A percentile compares a stretch with the other conserved stretches of the same genome.
These are phyloP conservation scores for Podocnemis expansa DNA, from an alignment of 2,113 vertebrate genomes.

Conservation along the genomic window DNA sequence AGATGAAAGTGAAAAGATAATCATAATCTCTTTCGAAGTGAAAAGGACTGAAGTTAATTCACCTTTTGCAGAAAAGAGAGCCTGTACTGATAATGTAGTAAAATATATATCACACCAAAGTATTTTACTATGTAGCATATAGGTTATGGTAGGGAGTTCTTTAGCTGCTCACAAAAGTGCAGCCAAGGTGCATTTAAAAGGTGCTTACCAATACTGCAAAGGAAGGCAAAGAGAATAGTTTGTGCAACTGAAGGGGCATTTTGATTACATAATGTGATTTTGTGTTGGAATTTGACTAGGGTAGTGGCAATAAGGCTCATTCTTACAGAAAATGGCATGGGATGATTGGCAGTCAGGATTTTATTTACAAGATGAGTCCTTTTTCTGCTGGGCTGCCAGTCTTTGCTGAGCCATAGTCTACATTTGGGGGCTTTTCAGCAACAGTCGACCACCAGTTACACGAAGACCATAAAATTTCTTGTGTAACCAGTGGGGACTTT, in stretches of 20 bases:
- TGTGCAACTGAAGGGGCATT: neutral
- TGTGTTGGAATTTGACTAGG: neutral
- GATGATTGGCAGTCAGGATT: neutral
- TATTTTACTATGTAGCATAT: neutral
- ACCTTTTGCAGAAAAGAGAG: neutral
- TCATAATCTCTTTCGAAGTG: neutral
- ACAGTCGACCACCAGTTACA: no score
- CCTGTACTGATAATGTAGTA: neutral
- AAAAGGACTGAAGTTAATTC: slow-evolving; percentile 23
- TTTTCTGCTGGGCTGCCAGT: neutral
- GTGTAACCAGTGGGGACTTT: no score
- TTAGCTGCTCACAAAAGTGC: neutral
- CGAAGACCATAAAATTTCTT: no score
- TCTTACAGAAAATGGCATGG: neutral
- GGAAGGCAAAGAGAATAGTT: neutral
- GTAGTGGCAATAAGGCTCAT: neutral
- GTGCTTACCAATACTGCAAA: neutral
- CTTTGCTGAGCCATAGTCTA: no score
- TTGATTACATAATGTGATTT: neutral
- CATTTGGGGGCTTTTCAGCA: no score
- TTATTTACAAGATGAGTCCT: accelerated
- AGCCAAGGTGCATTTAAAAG: neutral
- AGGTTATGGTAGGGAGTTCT: neutral
- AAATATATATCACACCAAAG: neutral
- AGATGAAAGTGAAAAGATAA: neutral